Percentiles rank a stretch among this genome's conserved stretches.
These are phyloP conservation scores for Arion vulgaris DNA, from an alignment of 1,140 invertebrate species.

Conservation along the genomic window DNA sequence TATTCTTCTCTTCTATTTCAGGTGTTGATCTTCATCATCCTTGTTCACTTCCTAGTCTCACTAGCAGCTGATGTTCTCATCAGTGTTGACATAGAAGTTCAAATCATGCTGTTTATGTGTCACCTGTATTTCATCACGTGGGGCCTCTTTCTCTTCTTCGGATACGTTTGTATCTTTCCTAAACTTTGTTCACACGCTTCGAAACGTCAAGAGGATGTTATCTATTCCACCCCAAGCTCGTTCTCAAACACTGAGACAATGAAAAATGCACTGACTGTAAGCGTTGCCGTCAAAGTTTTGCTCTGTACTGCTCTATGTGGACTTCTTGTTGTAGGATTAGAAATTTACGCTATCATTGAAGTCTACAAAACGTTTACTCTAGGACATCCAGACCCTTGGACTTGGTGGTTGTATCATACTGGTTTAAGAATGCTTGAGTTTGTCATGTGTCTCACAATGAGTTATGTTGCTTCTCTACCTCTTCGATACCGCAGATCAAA, in stretches of 20 bases:
- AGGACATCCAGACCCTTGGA: conserved; percentile 77
- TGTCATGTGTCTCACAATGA: conserved; percentile 84
- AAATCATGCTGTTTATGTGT: conserved; percentile 64
- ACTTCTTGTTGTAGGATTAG: conserved; percentile 84
- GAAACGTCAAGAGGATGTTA: conserved; percentile 65
- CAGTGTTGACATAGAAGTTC: conserved; percentile 55
- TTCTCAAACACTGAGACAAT: neutral
- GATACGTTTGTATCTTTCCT: conserved; percentile 87
- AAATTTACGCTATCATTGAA: conserved; percentile 86
- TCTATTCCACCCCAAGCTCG: conserved; percentile 31
- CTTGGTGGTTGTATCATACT: conserved; percentile 91
- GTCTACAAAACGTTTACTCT: conserved; percentile 72
- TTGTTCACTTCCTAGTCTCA: conserved; percentile 84
- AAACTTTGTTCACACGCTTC: conserved; percentile 72
- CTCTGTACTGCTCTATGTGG: conserved; percentile 87
- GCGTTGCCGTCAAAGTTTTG: conserved; percentile 72
- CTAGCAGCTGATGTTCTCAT: conserved; percentile 84
- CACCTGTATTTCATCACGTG: conserved; percentile 81
- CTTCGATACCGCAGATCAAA: conserved; percentile 46
- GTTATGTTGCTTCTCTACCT: conserved; percentile 83
- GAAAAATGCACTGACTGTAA: conserved; percentile 42
- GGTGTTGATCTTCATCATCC: conserved; percentile 82
- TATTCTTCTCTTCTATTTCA: conserved; percentile 15
- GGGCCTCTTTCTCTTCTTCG: conserved; percentile 82
- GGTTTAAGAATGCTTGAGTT: conserved; percentile 87